A percentile compares a stretch with the other conserved stretches of the same genome.
Evolutionary conservation across 2,113 vertebrate species (phyloP).

Genomic region (Cranoglanis bouderius): DNA sequence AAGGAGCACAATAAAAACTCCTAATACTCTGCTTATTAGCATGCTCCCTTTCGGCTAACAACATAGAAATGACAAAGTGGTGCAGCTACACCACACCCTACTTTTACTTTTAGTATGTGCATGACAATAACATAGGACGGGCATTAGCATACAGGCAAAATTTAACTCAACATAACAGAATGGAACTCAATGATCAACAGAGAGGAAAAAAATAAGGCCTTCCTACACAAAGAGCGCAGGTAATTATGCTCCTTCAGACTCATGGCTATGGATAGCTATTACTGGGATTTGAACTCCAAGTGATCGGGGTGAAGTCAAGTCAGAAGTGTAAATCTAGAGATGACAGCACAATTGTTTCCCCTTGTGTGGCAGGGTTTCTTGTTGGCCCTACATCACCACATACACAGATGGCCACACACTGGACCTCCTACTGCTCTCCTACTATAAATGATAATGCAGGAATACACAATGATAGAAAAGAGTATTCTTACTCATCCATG

Average conservation of each 20-base stretch:
- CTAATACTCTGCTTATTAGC: neutral
- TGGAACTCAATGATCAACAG: neutral
- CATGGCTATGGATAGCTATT: neutral
- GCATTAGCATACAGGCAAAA: neutral
- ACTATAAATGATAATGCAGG: too few species aligned
- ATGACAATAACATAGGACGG: too few species aligned
- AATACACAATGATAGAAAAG: too few species aligned
- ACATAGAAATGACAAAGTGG: too few species aligned
- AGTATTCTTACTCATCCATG: too few species aligned
- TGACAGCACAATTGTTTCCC: neutral
- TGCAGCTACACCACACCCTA: too few species aligned
- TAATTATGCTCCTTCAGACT: neutral
- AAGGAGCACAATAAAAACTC: neutral
- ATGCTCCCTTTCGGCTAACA: neutral
- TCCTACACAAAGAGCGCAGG: neutral
- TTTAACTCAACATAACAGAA: neutral
- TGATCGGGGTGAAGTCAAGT: too few species aligned
- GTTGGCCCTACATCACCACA: neutral
- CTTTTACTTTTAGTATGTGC: too few species aligned
- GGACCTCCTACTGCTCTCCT: too few species aligned
- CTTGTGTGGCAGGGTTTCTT: neutral
- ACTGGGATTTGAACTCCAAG: neutral
- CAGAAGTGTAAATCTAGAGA: neutral
- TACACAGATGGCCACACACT: neutral
- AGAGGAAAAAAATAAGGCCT: neutral